A percentile compares a stretch with the other conserved stretches of the same genome.
Evolutionary conservation across 2,797 vertebrate genomes (phyloP).

Genomic region (Hydrocynus forskahlii): DNA sequence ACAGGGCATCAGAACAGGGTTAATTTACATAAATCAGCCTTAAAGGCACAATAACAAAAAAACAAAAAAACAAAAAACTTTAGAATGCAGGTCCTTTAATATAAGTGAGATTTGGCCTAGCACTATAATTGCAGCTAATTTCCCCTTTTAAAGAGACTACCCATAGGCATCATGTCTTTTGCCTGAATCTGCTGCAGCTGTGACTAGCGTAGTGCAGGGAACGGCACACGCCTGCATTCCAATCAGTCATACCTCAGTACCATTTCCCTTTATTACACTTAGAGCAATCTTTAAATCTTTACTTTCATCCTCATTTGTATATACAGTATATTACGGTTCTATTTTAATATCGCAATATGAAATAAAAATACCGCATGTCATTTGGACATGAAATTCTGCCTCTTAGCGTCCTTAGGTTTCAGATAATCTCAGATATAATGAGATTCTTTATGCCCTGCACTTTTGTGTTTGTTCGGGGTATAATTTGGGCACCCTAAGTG

Average conservation of each 20-base stretch:
- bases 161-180: conserved; percentile 25
- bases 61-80: too few species aligned
- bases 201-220: conserved; percentile 4
- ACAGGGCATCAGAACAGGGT: background rate
- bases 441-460: conserved; percentile 70
- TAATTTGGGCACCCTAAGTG: conserved; percentile 74
- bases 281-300: conserved; percentile 62
- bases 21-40: background rate
- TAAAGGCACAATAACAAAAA: background rate
- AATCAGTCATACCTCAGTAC: conserved; percentile 45
- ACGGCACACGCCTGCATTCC: conserved; percentile 36
- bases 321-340: conserved; percentile 52
- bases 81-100: background rate
- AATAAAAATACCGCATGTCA: conserved; percentile 64
- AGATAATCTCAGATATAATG: conserved; percentile 77
- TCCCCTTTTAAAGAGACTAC: conserved; percentile 37
- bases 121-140: conserved; percentile 49
- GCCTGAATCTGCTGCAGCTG: conserved; percentile 5
- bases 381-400: conserved; percentile 68
- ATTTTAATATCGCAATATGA: conserved; percentile 68
- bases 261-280: conserved; percentile 49
- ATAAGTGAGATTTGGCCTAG: background rate
- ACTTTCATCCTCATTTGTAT: conserved; percentile 43
- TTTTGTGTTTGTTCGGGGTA: conserved; percentile 78
- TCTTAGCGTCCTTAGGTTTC: conserved; percentile 68